Conservation (phyloP, 2,888 invertebrate genomes). For the Epicampocera succincta region DNA sequence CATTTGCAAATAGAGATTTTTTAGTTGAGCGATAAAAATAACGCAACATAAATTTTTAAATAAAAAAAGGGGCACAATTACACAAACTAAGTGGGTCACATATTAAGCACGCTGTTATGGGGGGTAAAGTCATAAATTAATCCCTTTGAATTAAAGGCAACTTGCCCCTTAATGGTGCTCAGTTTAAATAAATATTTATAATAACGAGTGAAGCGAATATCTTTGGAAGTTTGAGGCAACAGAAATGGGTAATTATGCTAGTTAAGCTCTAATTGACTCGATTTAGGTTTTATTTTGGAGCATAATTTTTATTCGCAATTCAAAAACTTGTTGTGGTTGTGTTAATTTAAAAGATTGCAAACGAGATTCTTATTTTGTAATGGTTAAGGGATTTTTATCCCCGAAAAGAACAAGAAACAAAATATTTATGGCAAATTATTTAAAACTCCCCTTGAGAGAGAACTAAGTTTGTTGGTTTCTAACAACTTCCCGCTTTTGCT, state of each 20-base stretch:
- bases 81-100: conserved; percentile 9
- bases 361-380: too few relatives aligned
- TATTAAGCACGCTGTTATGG: background rate
- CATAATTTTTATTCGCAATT: background rate
- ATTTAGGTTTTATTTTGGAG: conserved; percentile 35
- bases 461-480: too few relatives aligned
- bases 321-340: background rate
- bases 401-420: too few relatives aligned
- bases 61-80: conserved; percentile 10
- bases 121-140: conserved; percentile 8
- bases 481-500: too few relatives aligned
- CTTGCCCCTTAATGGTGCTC: background rate
- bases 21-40: conserved; percentile 20
- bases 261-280: conserved; percentile 54
- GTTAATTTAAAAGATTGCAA: background rate
- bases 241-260: conserved; percentile 48
- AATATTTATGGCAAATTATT: too few relatives aligned
- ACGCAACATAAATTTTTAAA: conserved; percentile 58
- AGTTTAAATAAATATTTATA: background rate
- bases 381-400: too few relatives aligned
- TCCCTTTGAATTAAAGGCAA: background rate
- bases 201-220: background rate
- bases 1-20: conserved; percentile 19
- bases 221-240: background rate
- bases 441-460: too few relatives aligned